Evolutionary conservation across 2,888 invertebrate species (phyloP), one percentile per base, ranked within the genome.

Genomic region (Dolomedes plantarius): DNA sequence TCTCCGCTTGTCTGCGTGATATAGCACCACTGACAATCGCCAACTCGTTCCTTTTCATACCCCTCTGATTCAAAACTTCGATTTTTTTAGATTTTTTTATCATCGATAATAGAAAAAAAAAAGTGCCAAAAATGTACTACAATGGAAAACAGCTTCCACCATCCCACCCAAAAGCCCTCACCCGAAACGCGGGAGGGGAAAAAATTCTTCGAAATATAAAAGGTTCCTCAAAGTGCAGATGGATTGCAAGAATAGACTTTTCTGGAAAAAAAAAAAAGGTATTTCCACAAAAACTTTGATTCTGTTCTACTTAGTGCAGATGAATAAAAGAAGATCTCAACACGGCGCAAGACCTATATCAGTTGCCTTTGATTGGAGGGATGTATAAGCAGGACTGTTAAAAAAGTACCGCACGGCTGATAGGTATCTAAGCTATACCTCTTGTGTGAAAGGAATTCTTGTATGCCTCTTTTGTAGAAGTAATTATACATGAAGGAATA

Each of bases 171-270:
- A 19, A 65, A 65, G 28, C 64, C n/a, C 16, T 75, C 75, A 46
- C 65, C 32, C 73, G 31, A 46, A 39, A n/a, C 73, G 31, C 32
- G 7, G 32, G 7, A 27, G 23, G 27, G 27, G 56, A 62, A 39
- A 46, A 28, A n/a, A 9, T 39, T 69, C 56, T 74, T 68, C 36
- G 36, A 74, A 81, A 50, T 50, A 68, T 50, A 36, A 56, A 50
- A 68, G 64, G 41, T 62, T 64, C 64, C 46, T 71, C 41, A n/a
- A 62, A 62, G 64, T 62, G 76, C 75, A 82, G 75, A 82, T 82
- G 82, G 75, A 74, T 69, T 69, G 82, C 27, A 76, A 82, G 82
- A 76, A 75, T 56, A 56, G 56, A 56, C 19, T 19, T 16, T 19
- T 23, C 56, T n/a, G n/a, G n/a, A n/a, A n/a, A n/a, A n/a, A n/a